phyloP scores from a whole-genome alignment of 2,797 vertebrate genomes.

The Spondyliosoma cantharus region DNA sequence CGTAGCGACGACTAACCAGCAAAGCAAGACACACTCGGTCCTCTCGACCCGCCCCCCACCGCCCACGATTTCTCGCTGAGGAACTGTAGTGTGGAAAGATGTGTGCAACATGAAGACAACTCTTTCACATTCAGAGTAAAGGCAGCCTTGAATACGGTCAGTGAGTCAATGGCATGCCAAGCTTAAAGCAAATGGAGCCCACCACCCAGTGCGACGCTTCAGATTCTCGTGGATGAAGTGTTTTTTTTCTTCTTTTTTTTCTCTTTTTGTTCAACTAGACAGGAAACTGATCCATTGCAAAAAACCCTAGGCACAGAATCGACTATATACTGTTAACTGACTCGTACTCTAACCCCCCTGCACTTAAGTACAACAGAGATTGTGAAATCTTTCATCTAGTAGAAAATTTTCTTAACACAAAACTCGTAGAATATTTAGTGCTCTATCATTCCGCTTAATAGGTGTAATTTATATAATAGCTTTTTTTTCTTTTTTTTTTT shows the following conservation, averaged over 20 bases:
- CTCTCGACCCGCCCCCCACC: not conserved
- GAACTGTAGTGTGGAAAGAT: slow-evolving; percentile 81
- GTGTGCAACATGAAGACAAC: slow-evolving; percentile 95
- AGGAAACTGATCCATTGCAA: slow-evolving; percentile 90
- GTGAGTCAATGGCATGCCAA: slow-evolving; percentile 99
- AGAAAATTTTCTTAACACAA: slow-evolving; percentile 86
- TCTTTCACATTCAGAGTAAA: slow-evolving; percentile 99
- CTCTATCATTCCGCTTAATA: slow-evolving; percentile 94
- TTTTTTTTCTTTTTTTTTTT: slow-evolving; percentile 67
- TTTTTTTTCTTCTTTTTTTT: slow-evolving; percentile 71
- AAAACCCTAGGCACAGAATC: slow-evolving; percentile 95
- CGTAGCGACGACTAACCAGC: slow-evolving; percentile 58
- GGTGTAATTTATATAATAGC: slow-evolving; percentile 89
- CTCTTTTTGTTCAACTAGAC: slow-evolving; percentile 77
- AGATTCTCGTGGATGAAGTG: slow-evolving; percentile 90
- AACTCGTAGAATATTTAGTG: slow-evolving; percentile 94
- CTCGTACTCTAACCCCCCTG: slow-evolving; percentile 88
- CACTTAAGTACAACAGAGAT: slow-evolving; percentile 83
- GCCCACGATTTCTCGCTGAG: slow-evolving; percentile 45
- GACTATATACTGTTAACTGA: slow-evolving; percentile 90
- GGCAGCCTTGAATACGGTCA: slow-evolving; percentile 94
- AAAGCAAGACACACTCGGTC: slow-evolving; percentile 42
- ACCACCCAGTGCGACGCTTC: slow-evolving; percentile 89
- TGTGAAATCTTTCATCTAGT: slow-evolving; percentile 89
- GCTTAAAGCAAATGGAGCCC: slow-evolving; percentile 95